phyloP scores from a whole-genome alignment of 1,140 invertebrate species.

The Papilio dardanus region DNA sequence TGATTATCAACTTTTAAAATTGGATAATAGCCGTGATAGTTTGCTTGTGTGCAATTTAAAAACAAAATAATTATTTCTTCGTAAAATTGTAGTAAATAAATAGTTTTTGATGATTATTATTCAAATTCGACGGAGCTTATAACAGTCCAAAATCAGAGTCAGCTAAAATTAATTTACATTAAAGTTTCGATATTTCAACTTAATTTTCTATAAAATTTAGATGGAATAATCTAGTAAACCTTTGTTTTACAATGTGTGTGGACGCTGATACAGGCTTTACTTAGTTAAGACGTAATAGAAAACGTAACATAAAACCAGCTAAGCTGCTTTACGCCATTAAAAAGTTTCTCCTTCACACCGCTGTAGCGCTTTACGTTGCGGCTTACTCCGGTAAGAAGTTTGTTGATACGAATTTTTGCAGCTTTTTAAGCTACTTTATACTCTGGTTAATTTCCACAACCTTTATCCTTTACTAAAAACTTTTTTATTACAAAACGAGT shows the following conservation, averaged over 20 bases:
- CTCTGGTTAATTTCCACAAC: constrained; percentile 26
- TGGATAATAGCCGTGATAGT: no score
- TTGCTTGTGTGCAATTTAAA: no score
- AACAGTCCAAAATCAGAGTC: no score
- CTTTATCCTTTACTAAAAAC: constrained; percentile 13
- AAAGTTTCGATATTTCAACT: no score
- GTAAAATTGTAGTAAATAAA: no score
- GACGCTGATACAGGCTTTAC: background rate
- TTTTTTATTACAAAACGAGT: background rate
- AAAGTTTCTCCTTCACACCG: constrained; percentile 48
- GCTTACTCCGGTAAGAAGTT: constrained; percentile 54
- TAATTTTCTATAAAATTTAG: background rate
- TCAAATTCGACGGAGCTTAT: background rate
- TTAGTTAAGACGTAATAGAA: background rate
- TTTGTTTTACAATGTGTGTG: background rate
- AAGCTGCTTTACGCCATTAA: constrained; percentile 49
- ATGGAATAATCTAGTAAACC: background rate
- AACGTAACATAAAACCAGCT: background rate
- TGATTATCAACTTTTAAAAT: no score
- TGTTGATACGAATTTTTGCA: constrained; percentile 53
- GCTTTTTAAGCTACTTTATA: constrained; percentile 27
- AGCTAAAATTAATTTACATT: no score
- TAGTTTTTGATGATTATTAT: background rate
- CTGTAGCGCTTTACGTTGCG: constrained; percentile 40
- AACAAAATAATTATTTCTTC: no score